These are phyloP conservation scores for Drosophila kepulauana DNA, from an alignment of 1,140 invertebrate genomes.

Conservation along the genomic window DNA sequence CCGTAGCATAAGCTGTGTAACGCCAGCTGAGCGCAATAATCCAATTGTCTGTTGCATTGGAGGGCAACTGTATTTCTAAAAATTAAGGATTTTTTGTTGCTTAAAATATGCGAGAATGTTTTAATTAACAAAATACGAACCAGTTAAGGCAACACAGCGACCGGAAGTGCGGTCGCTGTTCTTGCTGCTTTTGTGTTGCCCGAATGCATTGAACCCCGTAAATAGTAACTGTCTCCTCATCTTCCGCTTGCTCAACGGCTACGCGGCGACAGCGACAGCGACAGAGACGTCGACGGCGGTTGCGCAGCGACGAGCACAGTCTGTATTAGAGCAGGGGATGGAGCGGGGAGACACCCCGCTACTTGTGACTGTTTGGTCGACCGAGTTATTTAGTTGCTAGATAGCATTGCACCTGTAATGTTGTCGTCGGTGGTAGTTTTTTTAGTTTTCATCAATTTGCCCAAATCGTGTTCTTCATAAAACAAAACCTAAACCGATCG, in stretches of 20 bases:
- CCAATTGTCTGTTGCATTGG: conserved; percentile 4
- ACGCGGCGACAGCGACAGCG: no score
- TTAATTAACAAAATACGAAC: conserved; percentile 42
- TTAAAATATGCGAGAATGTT: conserved; percentile 15
- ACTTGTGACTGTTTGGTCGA: conserved; percentile 57
- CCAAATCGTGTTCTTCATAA: conserved; percentile 13
- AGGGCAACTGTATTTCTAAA: conserved; percentile 54
- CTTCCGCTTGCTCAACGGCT: conserved; percentile 31
- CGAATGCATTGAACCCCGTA: conserved; percentile 85
- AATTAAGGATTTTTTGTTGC: conserved; percentile 54
- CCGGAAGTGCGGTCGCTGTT: conserved; percentile 44
- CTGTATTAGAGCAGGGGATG: no score
- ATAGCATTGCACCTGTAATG: conserved; percentile 66
- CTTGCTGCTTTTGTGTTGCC: conserved; percentile 72
- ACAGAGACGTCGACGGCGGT: conserved; percentile 29
- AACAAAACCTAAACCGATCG: conserved; percentile 19
- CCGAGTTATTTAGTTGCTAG: conserved; percentile 58
- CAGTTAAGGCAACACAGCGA: conserved; percentile 49
- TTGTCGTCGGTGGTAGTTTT: conserved; percentile 70
- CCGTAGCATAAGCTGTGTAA: conserved; percentile 64
- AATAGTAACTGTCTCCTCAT: conserved; percentile 71
- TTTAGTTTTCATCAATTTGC: conserved; percentile 4
- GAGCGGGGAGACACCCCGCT: conserved; percentile 3
- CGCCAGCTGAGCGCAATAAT: conserved; percentile 68
- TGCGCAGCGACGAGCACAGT: conserved; percentile 60